phyloP scores from a whole-genome alignment of 2,888 invertebrate genomes.

The Agriopis marginaria region DNA sequence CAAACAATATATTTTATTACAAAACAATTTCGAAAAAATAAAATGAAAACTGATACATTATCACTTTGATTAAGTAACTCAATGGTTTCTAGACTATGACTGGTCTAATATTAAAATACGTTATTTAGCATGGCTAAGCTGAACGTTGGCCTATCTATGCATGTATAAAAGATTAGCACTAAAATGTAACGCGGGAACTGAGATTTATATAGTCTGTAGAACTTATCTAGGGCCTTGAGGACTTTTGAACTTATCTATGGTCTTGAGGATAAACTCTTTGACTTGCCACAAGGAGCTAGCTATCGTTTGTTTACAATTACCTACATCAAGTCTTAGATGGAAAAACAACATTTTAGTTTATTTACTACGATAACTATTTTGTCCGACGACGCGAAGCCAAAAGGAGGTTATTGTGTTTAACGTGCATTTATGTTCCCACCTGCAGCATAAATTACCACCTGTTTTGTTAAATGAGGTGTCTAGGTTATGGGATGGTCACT shows the following conservation, averaged over 20 bases:
- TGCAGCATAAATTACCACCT: no score
- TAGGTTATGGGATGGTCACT: no score
- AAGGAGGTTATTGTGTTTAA: no score
- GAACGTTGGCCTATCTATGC: conserved; percentile 42
- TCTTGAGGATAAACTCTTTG: background rate
- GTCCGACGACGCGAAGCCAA: no score
- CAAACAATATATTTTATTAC: conserved; percentile 75
- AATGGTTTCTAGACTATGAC: conserved; percentile 61
- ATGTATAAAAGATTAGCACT: conserved; percentile 29
- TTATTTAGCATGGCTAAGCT: conserved; percentile 57
- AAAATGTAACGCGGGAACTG: conserved; percentile 8
- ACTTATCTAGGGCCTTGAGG: background rate
- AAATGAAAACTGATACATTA: conserved; percentile 59
- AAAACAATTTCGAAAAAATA: conserved; percentile 67
- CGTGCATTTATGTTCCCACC: no score
- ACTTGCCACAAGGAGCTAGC: background rate
- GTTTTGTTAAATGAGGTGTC: no score
- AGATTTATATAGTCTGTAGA: conserved; percentile 3
- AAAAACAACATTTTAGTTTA: no score
- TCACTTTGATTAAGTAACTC: conserved; percentile 74
- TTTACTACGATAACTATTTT: no score
- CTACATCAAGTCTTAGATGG: no score
- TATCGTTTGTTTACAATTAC: no score
- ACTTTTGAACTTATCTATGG: background rate
- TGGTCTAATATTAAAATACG: conserved; percentile 44